Evolutionary conservation across 2,797 vertebrate genomes (phyloP).

Genomic region (Protonibea diacanthus): DNA sequence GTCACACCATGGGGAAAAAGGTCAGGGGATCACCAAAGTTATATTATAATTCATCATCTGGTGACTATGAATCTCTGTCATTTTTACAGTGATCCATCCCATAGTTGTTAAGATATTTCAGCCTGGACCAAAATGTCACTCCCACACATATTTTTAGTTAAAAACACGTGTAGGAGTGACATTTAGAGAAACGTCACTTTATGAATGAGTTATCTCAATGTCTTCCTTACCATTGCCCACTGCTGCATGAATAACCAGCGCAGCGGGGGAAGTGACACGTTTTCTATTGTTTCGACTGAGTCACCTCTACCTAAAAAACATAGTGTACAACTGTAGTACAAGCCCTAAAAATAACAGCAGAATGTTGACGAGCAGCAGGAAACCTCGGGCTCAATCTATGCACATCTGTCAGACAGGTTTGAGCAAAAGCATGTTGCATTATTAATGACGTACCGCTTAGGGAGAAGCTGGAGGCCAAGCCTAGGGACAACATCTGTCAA

Average conservation of each 20-base stretch:
- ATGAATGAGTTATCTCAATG: constrained; percentile 5
- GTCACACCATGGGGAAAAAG: too few relatives aligned
- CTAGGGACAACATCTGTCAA: constrained; percentile 74
- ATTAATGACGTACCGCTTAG: constrained; percentile 77
- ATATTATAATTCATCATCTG: neutral
- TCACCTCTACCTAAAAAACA: constrained; percentile 56
- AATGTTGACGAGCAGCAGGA: constrained; percentile 67
- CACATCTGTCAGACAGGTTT: constrained; percentile 80
- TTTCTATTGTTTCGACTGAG: constrained; percentile 57
- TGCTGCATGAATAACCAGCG: constrained; percentile 1
- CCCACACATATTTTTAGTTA: neutral
- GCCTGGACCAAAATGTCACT: neutral
- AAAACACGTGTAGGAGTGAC: neutral
- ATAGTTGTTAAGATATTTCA: neutral
- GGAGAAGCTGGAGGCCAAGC: constrained; percentile 77
- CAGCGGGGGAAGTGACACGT: constrained; percentile 47
- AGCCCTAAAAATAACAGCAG: constrained; percentile 71
- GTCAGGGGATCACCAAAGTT: neutral
- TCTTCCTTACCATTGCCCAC: neutral
- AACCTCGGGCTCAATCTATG: constrained; percentile 73
- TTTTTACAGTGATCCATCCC: neutral
- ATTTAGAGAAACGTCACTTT: neutral
- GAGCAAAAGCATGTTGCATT: constrained; percentile 77
- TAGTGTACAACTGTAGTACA: constrained; percentile 44
- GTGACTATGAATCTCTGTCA: too few relatives aligned